phyloP scores from a whole-genome alignment of 2,888 invertebrate genomes.

The Hololepta plana region DNA sequence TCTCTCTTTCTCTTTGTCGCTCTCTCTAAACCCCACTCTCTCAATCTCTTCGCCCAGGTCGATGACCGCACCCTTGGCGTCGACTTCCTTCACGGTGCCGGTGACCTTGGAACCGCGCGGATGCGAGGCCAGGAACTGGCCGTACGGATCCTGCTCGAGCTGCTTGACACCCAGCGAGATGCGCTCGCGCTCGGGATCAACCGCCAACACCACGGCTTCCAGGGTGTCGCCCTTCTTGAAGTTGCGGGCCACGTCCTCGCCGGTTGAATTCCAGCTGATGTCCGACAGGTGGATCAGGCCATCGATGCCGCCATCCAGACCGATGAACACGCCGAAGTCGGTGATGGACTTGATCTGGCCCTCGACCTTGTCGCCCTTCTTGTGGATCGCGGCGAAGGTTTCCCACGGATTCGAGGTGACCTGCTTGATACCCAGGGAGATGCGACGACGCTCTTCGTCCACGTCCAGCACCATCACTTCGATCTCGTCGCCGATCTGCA shows the following conservation, averaged over 20 bases:
- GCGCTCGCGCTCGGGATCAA: background rate
- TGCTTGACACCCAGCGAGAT: slow-evolving; percentile 3
- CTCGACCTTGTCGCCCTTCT: background rate
- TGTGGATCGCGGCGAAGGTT: background rate
- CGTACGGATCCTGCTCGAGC: slow-evolving; percentile 4
- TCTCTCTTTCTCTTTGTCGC: slow-evolving; percentile 17
- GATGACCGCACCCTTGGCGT: too few species aligned
- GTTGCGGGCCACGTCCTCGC: too few species aligned
- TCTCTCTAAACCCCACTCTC: slow-evolving; percentile 2
- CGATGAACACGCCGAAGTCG: slow-evolving; percentile 2
- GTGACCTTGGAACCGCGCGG: too few species aligned
- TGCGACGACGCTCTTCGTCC: background rate
- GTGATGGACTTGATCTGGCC: slow-evolving; percentile 1
- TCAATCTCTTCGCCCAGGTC: too few species aligned
- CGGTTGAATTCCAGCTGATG: background rate
- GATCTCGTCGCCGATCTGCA: too few species aligned
- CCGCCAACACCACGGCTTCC: background rate
- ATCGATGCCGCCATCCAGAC: slow-evolving; percentile 1
- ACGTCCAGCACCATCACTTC: too few species aligned
- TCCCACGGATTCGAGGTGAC: slow-evolving; percentile 1
- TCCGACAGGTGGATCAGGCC: slow-evolving; percentile 2
- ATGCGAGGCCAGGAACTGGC: too few species aligned
- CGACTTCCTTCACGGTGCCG: too few species aligned
- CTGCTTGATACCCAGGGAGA: slow-evolving; percentile 4
- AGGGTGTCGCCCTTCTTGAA: background rate